Evolutionary conservation across 2,797 vertebrate genomes (phyloP).

Genomic region (Hirundo rustica): DNA sequence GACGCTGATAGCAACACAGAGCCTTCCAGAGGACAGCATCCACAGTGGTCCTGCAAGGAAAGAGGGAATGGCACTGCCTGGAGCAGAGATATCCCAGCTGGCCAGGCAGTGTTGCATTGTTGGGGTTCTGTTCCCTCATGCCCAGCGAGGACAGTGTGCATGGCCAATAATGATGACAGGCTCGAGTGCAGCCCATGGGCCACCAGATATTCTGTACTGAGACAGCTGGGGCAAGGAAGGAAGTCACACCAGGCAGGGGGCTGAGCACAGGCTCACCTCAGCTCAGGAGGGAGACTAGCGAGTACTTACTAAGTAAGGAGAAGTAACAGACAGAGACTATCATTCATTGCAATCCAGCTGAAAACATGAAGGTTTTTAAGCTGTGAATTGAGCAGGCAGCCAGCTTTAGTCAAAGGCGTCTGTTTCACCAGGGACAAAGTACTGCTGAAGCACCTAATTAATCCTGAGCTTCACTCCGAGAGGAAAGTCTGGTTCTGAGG

Average conservation of each 20-base stretch:
- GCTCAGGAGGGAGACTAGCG: not conserved
- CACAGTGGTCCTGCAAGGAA: not conserved
- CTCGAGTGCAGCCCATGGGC: not conserved
- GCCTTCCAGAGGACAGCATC: not conserved
- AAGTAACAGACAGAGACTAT: not conserved
- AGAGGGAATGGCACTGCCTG: not conserved
- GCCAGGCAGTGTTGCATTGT: no score
- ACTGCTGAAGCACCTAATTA: not conserved
- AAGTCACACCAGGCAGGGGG: not conserved
- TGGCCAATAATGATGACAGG: not conserved
- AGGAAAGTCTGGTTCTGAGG: not conserved
- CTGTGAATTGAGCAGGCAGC: not conserved
- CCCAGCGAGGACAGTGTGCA: rapidly evolving
- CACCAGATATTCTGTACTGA: not conserved
- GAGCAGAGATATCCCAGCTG: not conserved
- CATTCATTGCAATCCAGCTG: not conserved
- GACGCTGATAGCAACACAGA: not conserved
- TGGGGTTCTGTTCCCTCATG: rapidly evolving
- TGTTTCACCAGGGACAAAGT: not conserved
- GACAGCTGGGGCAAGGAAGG: not conserved
- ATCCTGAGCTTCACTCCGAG: not conserved
- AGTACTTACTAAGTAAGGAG: not conserved
- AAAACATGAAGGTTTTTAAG: not conserved
- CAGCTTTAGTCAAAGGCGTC: not conserved
- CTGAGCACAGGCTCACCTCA: not conserved